Evolutionary conservation across 2,113 vertebrate species (phyloP).

Genomic region (Oryzias curvinotus): DNA sequence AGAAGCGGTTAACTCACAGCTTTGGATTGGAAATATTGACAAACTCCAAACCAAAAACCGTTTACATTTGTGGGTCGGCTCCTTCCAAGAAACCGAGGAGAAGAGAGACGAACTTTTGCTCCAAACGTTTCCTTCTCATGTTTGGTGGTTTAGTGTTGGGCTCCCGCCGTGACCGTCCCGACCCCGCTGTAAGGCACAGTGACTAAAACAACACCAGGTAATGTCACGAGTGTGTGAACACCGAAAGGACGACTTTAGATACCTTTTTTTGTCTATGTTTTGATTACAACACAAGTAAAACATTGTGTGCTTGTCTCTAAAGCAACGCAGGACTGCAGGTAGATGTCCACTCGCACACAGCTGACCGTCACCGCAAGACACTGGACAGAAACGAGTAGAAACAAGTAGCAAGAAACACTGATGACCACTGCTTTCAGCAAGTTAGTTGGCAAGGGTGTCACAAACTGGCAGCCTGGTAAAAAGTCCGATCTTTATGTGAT

Average conservation of each 20-base stretch:
- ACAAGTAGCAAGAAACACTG: slow-evolving; percentile 50
- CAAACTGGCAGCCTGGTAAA: slow-evolving; percentile 30
- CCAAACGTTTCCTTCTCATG: neutral
- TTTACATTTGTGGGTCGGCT: slow-evolving; percentile 23
- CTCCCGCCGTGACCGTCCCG: too few species aligned
- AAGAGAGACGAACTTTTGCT: slow-evolving; percentile 19
- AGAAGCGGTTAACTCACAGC: slow-evolving; percentile 30
- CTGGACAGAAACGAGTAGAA: slow-evolving; percentile 57
- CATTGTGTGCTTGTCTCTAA: slow-evolving; percentile 52
- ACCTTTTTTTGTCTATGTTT: slow-evolving; percentile 26
- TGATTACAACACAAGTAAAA: slow-evolving; percentile 39
- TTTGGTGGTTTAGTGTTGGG: too few species aligned
- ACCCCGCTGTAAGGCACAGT: slow-evolving; percentile 80
- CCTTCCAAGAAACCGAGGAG: neutral
- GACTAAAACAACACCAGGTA: slow-evolving; percentile 63
- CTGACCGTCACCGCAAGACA: slow-evolving; percentile 52
- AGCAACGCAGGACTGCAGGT: slow-evolving; percentile 47
- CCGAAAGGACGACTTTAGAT: slow-evolving; percentile 20
- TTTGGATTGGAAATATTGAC: slow-evolving; percentile 34
- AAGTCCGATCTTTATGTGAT: slow-evolving; percentile 27
- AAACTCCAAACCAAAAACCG: slow-evolving; percentile 45
- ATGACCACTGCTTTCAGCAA: slow-evolving; percentile 60
- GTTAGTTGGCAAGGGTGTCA: slow-evolving; percentile 42
- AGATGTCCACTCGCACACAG: slow-evolving; percentile 52
- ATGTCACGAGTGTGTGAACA: slow-evolving; percentile 36